Percentiles rank a stretch among this genome's conserved stretches.
phyloP scores from a whole-genome alignment of 2,888 invertebrate genomes.

The Romanomermis culicivorax region DNA sequence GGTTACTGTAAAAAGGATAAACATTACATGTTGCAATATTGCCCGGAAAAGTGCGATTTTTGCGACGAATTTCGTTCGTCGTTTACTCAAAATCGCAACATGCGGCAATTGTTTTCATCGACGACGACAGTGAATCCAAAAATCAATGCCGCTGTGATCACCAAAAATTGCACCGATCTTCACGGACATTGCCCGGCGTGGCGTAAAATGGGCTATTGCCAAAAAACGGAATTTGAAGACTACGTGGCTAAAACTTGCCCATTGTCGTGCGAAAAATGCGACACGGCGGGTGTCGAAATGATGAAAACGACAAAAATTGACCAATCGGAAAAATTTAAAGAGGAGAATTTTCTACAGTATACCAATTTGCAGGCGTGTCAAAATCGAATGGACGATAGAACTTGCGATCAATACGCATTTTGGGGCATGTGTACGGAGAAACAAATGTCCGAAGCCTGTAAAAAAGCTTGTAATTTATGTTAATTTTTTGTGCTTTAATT shows the following conservation, averaged over 20 bases:
- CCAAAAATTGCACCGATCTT: neutral
- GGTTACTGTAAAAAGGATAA: neutral
- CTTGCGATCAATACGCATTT: neutral
- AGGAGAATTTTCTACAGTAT: too few species aligned
- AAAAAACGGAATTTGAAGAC: neutral
- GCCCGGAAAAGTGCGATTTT: conserved; percentile 2
- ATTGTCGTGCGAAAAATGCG: neutral
- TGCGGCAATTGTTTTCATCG: too few species aligned
- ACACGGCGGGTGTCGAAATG: neutral
- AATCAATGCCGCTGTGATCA: too few species aligned
- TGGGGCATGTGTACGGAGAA: neutral
- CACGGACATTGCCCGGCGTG: neutral
- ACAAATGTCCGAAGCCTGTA: neutral
- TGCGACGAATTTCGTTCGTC: conserved; percentile 2
- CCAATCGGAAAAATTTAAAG: neutral
- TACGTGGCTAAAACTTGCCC: neutral
- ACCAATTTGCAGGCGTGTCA: too few species aligned
- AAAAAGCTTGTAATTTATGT: neutral
- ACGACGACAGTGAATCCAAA: too few species aligned
- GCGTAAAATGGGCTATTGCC: neutral
- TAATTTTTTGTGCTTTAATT: too few species aligned
- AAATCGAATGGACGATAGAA: neutral
- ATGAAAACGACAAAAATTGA: too few species aligned
- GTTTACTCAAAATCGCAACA: too few species aligned
- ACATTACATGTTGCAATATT: conserved; percentile 3